A percentile compares a stretch with the other conserved stretches of the same genome.
phyloP scores from a whole-genome alignment of 2,113 vertebrate genomes.

The Anguilla rostrata region DNA sequence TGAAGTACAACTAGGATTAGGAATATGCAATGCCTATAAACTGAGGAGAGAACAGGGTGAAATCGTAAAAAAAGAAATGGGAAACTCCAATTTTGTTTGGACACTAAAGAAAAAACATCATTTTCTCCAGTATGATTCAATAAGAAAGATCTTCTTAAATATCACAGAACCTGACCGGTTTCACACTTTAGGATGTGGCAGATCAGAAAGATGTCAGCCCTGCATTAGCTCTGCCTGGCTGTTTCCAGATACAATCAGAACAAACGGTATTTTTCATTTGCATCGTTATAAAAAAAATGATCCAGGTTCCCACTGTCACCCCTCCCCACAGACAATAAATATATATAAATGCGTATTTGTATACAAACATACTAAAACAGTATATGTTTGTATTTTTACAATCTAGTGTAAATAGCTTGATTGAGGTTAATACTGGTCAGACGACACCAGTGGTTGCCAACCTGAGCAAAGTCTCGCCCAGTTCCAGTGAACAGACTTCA shows the following conservation, averaged over 20 bases:
- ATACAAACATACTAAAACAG: background rate
- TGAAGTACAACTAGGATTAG: no score
- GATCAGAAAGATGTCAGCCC: no score
- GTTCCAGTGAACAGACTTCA: background rate
- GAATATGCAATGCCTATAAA: no score
- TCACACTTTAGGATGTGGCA: no score
- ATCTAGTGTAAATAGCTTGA: background rate
- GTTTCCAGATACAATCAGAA: background rate
- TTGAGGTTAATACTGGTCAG: background rate
- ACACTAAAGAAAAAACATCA: background rate
- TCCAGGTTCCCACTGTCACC: constrained; percentile 1
- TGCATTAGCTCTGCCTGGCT: no score
- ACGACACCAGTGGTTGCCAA: background rate
- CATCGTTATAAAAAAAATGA: background rate
- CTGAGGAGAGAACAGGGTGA: no score
- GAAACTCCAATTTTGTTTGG: no score
- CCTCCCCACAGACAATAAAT: background rate
- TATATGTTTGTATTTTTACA: background rate
- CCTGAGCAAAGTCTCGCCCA: background rate
- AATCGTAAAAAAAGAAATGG: no score
- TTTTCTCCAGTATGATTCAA: background rate
- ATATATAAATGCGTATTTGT: background rate
- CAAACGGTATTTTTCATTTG: background rate
- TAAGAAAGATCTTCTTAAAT: background rate
- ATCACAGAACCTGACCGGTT: background rate